A percentile compares a stretch with the other conserved stretches of the same genome.
These are phyloP conservation scores for Potorous gilbertii DNA, from an alignment of 2,797 vertebrate species.

Conservation along the genomic window DNA sequence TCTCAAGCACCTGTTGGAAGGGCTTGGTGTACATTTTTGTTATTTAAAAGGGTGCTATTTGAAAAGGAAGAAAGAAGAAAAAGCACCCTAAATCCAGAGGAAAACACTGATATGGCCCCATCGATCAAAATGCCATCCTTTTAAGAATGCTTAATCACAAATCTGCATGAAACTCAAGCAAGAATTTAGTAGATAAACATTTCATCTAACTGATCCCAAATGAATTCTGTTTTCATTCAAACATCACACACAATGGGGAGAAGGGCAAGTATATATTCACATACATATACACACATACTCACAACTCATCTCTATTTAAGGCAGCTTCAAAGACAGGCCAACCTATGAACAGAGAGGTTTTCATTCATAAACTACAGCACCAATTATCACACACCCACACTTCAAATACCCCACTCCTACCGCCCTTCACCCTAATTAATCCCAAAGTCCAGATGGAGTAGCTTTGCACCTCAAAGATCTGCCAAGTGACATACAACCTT, in stretches of 20 bases:
- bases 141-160: slow-evolving; percentile 68
- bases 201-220: slow-evolving; percentile 21
- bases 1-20: slow-evolving; percentile 29
- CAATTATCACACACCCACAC: slow-evolving; percentile 5
- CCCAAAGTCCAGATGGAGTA: slow-evolving; percentile 58
- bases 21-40: slow-evolving; percentile 9
- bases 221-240: slow-evolving; percentile 40
- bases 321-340: neutral
- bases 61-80: slow-evolving; percentile 33
- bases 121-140: slow-evolving; percentile 55
- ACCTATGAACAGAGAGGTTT: neutral
- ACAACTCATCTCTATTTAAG: neutral
- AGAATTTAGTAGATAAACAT: slow-evolving; percentile 44
- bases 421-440: slow-evolving; percentile 32
- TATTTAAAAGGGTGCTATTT: slow-evolving; percentile 36
- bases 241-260: fast-evolving
- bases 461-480: slow-evolving; percentile 55
- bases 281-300: slow-evolving; percentile 14
- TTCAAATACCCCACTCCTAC: neutral
- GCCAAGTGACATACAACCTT: slow-evolving; percentile 60
- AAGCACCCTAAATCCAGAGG: neutral
- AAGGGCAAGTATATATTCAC: neutral
- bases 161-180: slow-evolving; percentile 72
- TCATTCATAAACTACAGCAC: slow-evolving; percentile 3
- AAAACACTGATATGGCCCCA: neutral